Evolutionary conservation across 2,113 vertebrate species (phyloP).

Genomic region (Siphamia tubifer): DNA sequence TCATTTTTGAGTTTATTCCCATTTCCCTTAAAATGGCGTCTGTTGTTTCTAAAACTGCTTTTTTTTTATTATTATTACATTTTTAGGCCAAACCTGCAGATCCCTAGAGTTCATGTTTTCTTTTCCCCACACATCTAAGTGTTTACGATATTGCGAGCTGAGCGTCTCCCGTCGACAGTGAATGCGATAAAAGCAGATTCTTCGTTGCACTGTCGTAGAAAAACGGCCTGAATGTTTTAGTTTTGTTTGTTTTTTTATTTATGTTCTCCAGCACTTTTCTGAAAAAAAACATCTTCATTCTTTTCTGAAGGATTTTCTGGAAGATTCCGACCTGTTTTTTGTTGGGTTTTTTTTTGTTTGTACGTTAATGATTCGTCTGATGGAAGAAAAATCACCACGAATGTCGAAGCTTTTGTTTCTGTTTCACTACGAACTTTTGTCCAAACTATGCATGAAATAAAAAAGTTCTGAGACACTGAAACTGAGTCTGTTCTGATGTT

Average conservation of each 20-base stretch:
- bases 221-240: constrained; percentile 79
- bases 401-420: constrained; percentile 73
- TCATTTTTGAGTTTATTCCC: too few species aligned
- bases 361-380: constrained; percentile 70
- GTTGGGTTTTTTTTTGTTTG: constrained; percentile 38
- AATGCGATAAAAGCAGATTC: constrained; percentile 53
- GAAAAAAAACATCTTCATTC: constrained; percentile 39
- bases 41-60: too few species aligned
- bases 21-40: too few species aligned
- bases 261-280: constrained; percentile 82
- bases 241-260: constrained; percentile 78
- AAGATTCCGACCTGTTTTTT: constrained; percentile 45
- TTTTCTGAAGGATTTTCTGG: constrained; percentile 73
- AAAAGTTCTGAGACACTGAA: constrained; percentile 78
- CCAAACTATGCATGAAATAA: constrained; percentile 87
- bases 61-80: too few species aligned
- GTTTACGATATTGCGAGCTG: too few species aligned
- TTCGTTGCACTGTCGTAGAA: constrained; percentile 79
- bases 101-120: too few species aligned
- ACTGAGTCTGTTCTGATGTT: too few species aligned
- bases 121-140: too few species aligned
- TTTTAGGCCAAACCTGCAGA: too few species aligned
- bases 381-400: constrained; percentile 69
- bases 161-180: constrained; percentile 19
- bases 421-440: constrained; percentile 84